Conservation (phyloP, 2,113 vertebrate species). For the Albula goreensis region DNA sequence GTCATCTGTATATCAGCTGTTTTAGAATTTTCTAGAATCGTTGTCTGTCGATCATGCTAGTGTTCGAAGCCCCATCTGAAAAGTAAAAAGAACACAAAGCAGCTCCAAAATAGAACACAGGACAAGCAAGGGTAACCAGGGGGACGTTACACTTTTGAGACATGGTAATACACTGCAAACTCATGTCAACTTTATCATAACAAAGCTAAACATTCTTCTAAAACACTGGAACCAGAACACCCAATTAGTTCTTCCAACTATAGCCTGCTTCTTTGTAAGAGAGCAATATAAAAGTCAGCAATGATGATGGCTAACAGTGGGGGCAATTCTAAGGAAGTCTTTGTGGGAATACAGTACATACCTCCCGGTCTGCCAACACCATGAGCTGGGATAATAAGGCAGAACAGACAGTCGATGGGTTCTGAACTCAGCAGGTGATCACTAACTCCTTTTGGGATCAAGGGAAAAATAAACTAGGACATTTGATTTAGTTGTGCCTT, state of each 20-base stretch:
- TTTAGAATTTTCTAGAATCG: no score
- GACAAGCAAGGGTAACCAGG: slow-evolving; percentile 39
- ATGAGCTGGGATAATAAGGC: slow-evolving; percentile 52
- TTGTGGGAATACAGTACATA: slow-evolving; percentile 53
- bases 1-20: no score
- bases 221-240: slow-evolving; percentile 48
- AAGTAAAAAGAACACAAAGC: no score
- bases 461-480: slow-evolving; percentile 22
- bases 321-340: slow-evolving; percentile 49
- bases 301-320: slow-evolving; percentile 46
- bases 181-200: slow-evolving; percentile 38
- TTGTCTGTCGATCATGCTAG: no score
- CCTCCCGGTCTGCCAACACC: slow-evolving; percentile 50
- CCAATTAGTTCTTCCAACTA: slow-evolving; percentile 60
- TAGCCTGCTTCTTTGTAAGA: slow-evolving; percentile 31
- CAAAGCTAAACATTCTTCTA: slow-evolving; percentile 45
- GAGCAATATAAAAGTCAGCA: slow-evolving; percentile 34
- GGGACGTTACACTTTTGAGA: slow-evolving; percentile 21
- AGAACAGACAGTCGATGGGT: slow-evolving; percentile 44
- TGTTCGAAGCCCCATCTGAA: no score
- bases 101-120: background rate
- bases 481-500: slow-evolving; percentile 7
- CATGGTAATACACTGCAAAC: slow-evolving; percentile 49
- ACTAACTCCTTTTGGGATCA: slow-evolving; percentile 39
- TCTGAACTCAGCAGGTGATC: slow-evolving; percentile 39